These are phyloP conservation scores for Psophia crepitans DNA, from an alignment of 2,113 vertebrate species.

Conservation along the genomic window DNA sequence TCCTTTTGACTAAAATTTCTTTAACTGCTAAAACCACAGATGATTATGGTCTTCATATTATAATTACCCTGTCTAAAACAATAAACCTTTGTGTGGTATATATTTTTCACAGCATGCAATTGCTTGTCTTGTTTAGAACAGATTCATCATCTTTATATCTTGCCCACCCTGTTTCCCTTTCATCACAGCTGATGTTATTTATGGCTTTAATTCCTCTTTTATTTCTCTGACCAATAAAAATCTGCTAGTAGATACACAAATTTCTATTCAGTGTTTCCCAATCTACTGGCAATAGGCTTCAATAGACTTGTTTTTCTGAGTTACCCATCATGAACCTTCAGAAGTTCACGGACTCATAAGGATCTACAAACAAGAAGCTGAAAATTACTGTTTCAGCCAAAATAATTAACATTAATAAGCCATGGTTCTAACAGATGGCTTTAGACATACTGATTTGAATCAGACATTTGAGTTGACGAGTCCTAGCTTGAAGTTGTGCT, in stretches of 20 bases:
- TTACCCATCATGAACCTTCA: not conserved
- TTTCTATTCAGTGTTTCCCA: not conserved
- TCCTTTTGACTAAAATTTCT: conserved; percentile 19
- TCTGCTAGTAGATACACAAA: not conserved
- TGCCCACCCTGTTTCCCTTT: not conserved
- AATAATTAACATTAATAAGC: conserved; percentile 49
- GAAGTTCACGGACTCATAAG: not conserved
- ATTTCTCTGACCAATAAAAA: conserved; percentile 27
- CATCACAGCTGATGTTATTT: conserved; percentile 28
- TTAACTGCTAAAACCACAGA: conserved; percentile 8
- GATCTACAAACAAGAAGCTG: conserved; percentile 3
- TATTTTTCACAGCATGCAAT: conserved; percentile 45
- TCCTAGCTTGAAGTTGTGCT: conserved; percentile 17
- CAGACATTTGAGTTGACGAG: conserved; percentile 35
- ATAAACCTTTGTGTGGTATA: conserved; percentile 30
- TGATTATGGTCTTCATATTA: conserved; percentile 22
- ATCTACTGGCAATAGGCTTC: not conserved
- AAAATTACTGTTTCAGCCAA: conserved; percentile 3
- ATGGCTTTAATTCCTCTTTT: conserved; percentile 23
- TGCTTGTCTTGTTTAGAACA: conserved; percentile 31
- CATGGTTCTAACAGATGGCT: not conserved
- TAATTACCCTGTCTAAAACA: conserved; percentile 38
- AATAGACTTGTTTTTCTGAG: not conserved
- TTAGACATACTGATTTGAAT: conserved; percentile 19
- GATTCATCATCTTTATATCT: conserved; percentile 27